Evolutionary conservation across 2,888 invertebrate genomes (phyloP), one percentile per base, ranked within the genome.

Genomic region (Agrotis clavis): DNA sequence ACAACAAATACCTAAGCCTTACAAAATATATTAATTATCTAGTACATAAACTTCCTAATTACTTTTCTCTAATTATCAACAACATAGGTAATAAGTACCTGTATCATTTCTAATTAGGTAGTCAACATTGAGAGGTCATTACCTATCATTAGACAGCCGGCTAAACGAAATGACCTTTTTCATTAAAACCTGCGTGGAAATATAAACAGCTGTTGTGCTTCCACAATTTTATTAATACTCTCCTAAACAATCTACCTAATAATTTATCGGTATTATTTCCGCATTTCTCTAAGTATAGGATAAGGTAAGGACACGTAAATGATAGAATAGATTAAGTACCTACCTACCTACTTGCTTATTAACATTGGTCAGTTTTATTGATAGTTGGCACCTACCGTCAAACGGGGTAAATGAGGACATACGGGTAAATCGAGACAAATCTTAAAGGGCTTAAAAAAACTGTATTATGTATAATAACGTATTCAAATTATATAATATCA

Each of bases 151-250:
- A 70, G 1, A 18, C 48, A 62, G 41, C 18, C 18, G 16, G n/a
- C 14, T 47, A 56, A 63, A 45, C 18, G 16, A 45, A 21, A 11
- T 50, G 30, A 50, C 30, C 50, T 45, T 72, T 72, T n/a, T 18
- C 25, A 25, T 54, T 45, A 50, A 57, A 71, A 50, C 21, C 21
- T 21, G 30, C 16, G 16, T 72, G 30, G 41, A 45, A 21, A 57
- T 30, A 63, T 16, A 16, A 57, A 21, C 64, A 72, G 73, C 72
- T 57, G 45, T 16, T 47, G 6, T 16, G 11, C 47, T 3, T 30
- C 30, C 5, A 13, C 5, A 13, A 63, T 50, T 72, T 5, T 11
- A 14, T n/a, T 5, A 45, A 18, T n/a, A 2, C 21, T 41, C n/a
- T 56, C 14, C 7, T 25, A 48, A 48, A 56, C 16, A 25, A 30